Evolutionary conservation across 2,797 vertebrate genomes (phyloP), one percentile per base, ranked within the genome.

Genomic region (Leptodactylus fallax): DNA sequence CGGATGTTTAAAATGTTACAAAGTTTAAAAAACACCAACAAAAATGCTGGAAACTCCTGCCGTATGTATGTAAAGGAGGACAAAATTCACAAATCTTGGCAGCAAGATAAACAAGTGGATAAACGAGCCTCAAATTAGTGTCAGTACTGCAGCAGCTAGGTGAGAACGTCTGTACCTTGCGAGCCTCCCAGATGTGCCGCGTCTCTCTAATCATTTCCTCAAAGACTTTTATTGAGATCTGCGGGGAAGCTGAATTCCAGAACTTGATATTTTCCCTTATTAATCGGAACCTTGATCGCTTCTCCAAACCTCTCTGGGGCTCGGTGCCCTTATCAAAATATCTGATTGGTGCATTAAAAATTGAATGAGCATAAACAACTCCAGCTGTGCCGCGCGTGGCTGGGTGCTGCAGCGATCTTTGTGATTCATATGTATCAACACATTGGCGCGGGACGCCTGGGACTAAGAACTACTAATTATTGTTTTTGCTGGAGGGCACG

Each of bases 381-480:
- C 93, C 91, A 90, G 91, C 91, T 91, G 93, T 85, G 92, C n/a
- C 0, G 61, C 91, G 91, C 90, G 79, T 19, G 3, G 93, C 90
- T 16, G 91, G 90, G 90, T 83, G 86, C 78, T 88, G 25, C 87
- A 81, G 88, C 90, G 90, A 94, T 94, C 92, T 95, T 16, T 89
- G 90, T 90, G 92, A 92, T 94, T 94, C 91, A 92, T 91, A 92
- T 93, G 90, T 85, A 92, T 89, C 85, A 76, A 90, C 90, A 90
- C 90, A 91, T 53, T 65, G 84, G 91, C 85, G 86, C 89, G 87
- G 90, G 92, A 91, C 93, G 92, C 92, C 90, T 87, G 85, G 92
- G 91, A 95, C 93, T 92, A 92, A 56, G 78, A 92, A 90, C 90
- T 91, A 91, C 93, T 95, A 95, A 96, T 95, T 95, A 96, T 91